Percentiles rank a stretch among this genome's conserved stretches.
Conservation (phyloP, 2,113 vertebrate genomes). For the Bufo bufo region DNA sequence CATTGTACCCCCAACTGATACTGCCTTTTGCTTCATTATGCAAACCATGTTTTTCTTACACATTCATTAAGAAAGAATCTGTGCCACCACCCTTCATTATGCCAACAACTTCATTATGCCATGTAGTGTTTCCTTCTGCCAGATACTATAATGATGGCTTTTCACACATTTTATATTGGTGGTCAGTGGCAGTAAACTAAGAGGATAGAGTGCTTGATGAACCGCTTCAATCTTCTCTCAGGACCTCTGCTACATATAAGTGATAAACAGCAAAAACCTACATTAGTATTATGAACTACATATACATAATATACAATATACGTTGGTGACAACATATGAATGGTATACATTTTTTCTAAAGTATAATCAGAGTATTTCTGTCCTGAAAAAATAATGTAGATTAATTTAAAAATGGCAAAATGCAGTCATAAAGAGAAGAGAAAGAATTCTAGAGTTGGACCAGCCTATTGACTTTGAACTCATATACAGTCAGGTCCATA, state of each 20-base stretch:
- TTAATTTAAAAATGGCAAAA: no score
- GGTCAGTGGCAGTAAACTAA: not conserved
- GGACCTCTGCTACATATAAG: not conserved
- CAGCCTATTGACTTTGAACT: no score
- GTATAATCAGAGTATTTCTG: no score
- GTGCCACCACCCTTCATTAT: constrained; percentile 18
- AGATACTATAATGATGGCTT: not conserved
- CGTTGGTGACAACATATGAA: not conserved
- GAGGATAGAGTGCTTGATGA: not conserved
- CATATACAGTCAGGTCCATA: no score
- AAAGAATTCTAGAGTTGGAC: no score
- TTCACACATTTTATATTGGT: not conserved
- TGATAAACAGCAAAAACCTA: not conserved
- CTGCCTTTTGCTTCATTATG: constrained; percentile 40
- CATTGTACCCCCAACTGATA: constrained; percentile 23
- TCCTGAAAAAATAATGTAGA: no score
- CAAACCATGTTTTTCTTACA: not conserved
- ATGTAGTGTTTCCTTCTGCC: not conserved
- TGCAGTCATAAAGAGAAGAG: no score
- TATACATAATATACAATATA: not conserved
- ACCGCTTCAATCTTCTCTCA: not conserved
- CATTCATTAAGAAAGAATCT: not conserved
- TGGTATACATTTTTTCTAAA: not conserved
- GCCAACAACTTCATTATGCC: not conserved
- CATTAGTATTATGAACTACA: not conserved